Evolutionary conservation across 2,888 invertebrate species (phyloP).

Genomic region (Ormyrus rosae): DNA sequence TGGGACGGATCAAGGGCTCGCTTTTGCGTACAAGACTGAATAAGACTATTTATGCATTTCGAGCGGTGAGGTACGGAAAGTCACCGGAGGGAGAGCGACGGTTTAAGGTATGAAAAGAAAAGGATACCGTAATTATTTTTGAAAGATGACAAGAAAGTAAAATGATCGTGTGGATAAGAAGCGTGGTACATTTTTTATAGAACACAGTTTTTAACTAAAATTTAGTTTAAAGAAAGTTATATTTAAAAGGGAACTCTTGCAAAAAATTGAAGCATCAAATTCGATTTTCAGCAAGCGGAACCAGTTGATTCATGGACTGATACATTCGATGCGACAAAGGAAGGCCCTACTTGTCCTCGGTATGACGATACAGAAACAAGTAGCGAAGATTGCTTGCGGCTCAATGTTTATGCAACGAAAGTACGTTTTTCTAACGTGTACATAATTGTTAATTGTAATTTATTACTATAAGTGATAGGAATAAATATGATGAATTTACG

Average conservation of each 20-base stretch:
- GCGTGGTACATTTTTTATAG: neutral
- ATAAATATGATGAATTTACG: too few species aligned
- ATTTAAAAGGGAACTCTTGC: neutral
- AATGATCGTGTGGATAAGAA: too few species aligned
- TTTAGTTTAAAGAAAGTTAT: neutral
- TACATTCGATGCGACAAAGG: constrained; percentile 78
- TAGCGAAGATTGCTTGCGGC: constrained; percentile 80
- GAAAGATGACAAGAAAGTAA: neutral
- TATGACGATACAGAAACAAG: constrained; percentile 56
- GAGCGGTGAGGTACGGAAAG: constrained; percentile 63
- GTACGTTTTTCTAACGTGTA: constrained; percentile 61
- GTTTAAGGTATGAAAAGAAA: constrained; percentile 17
- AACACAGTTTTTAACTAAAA: neutral
- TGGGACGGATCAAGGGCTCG: constrained; percentile 40
- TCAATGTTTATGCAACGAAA: constrained; percentile 80
- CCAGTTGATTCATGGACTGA: constrained; percentile 77
- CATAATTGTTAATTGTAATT: too few species aligned
- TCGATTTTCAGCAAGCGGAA: constrained; percentile 75
- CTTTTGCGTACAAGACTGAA: constrained; percentile 60
- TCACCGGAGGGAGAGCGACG: constrained; percentile 36
- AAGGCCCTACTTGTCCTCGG: constrained; percentile 79
- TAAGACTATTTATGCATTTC: constrained; percentile 62
- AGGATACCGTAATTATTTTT: neutral
- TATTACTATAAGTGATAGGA: too few species aligned
- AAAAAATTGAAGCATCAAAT: neutral